Percentiles rank a stretch among this genome's conserved stretches.
Conservation (phyloP, 2,797 vertebrate genomes). For the Acridotheres tristis region DNA sequence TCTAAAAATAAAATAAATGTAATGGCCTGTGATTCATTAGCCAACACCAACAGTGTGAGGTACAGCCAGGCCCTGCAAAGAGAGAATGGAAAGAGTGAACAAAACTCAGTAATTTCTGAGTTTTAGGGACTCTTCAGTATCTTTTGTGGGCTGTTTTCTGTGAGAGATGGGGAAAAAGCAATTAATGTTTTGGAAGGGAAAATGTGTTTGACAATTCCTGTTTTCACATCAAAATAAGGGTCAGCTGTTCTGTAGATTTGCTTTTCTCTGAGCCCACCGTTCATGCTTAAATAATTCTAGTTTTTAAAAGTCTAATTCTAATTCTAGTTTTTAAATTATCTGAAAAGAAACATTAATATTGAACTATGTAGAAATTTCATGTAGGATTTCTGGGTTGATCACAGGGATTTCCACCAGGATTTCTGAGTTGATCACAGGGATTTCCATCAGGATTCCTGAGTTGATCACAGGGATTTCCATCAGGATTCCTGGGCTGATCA, state of each 20-base stretch:
- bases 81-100: not conserved
- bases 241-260: not conserved
- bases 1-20: not conserved
- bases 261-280: not conserved
- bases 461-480: no score
- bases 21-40: not conserved
- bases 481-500: not conserved
- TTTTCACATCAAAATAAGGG: not conserved
- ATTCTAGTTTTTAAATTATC: not conserved
- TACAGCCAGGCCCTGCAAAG: not conserved
- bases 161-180: not conserved
- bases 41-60: not conserved
- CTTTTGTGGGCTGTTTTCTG: not conserved
- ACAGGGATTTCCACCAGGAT: not conserved
- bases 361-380: not conserved
- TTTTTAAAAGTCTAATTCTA: not conserved
- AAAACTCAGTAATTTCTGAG: not conserved
- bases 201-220: not conserved
- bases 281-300: not conserved
- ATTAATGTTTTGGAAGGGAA: not conserved
- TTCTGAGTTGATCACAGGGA: not conserved
- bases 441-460: not conserved
- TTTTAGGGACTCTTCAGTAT: not conserved
- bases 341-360: not conserved
- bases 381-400: not conserved